These are phyloP conservation scores for Cryptocephalus moraei DNA, from an alignment of 2,888 invertebrate species.

Conservation along the genomic window DNA sequence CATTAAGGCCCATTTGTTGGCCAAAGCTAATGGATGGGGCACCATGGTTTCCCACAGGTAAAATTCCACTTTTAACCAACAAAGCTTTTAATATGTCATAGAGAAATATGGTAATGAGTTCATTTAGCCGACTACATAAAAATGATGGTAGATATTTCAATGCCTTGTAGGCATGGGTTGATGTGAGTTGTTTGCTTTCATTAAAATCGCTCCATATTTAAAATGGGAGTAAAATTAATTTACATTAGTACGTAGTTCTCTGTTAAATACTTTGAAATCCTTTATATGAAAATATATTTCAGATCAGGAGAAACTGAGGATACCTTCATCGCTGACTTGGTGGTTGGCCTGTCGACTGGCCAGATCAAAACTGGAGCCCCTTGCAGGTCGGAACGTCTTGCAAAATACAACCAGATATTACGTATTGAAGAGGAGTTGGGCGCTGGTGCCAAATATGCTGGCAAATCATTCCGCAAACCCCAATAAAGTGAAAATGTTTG, in stretches of 20 bases:
- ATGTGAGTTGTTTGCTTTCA: too few relatives aligned
- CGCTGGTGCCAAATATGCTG: slow-evolving; percentile 82
- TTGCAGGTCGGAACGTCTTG: slow-evolving; percentile 94
- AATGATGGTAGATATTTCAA: too few relatives aligned
- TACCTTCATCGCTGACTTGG: slow-evolving; percentile 97
- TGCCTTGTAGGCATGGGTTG: too few relatives aligned
- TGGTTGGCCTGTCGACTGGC: slow-evolving; percentile 95
- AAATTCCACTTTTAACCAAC: background rate
- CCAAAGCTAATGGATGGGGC: slow-evolving; percentile 89
- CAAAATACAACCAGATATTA: slow-evolving; percentile 98
- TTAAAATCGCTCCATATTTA: too few relatives aligned
- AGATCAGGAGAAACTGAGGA: slow-evolving; percentile 97
- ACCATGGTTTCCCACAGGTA: slow-evolving; percentile 93
- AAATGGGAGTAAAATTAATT: too few relatives aligned
- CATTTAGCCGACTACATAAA: too few relatives aligned
- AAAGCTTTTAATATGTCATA: background rate
- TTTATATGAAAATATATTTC: background rate
- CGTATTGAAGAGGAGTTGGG: slow-evolving; percentile 98
- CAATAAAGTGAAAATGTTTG: slow-evolving; percentile 8
- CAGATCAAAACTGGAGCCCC: slow-evolving; percentile 99
- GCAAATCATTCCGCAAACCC: slow-evolving; percentile 90
- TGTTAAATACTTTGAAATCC: too few relatives aligned
- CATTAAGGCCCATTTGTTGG: slow-evolving; percentile 83
- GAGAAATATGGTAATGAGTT: too few relatives aligned
- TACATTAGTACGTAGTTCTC: too few relatives aligned